A percentile compares a stretch with the other conserved stretches of the same genome.
phyloP scores from a whole-genome alignment of 2,888 invertebrate species.

The Netelia melanura region DNA sequence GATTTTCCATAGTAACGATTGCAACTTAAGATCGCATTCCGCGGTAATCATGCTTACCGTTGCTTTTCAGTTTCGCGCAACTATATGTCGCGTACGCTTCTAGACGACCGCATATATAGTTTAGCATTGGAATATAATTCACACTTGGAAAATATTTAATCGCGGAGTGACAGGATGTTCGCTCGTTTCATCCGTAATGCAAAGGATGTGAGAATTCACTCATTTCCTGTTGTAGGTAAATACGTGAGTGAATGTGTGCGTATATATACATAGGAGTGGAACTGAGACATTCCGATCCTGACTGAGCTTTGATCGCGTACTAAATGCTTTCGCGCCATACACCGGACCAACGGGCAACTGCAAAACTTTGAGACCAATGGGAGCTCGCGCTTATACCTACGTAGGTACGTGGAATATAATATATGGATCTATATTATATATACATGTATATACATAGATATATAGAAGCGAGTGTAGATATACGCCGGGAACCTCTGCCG shows the following conservation, averaged over 20 bases:
- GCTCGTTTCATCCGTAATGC: slow-evolving; percentile 40
- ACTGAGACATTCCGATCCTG: slow-evolving; percentile 45
- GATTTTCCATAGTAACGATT: too few relatives aligned
- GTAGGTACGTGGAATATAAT: slow-evolving; percentile 3
- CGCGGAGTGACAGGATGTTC: slow-evolving; percentile 67
- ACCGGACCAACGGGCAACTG: slow-evolving; percentile 25
- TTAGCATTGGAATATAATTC: slow-evolving; percentile 1
- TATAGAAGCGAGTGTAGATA: slow-evolving; percentile 1
- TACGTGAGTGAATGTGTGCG: slow-evolving; percentile 13
- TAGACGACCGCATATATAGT: neutral
- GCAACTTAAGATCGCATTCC: too few relatives aligned
- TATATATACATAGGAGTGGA: slow-evolving; percentile 38
- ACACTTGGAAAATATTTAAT: slow-evolving; percentile 67
- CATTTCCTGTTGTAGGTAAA: neutral
- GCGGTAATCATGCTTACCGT: neutral
- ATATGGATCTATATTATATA: neutral
- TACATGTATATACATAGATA: slow-evolving; percentile 9
- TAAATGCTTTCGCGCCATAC: neutral
- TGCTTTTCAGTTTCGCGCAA: neutral
- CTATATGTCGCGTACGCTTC: neutral
- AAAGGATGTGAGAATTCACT: slow-evolving; percentile 40
- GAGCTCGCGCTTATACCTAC: slow-evolving; percentile 22
- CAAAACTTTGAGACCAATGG: slow-evolving; percentile 44
- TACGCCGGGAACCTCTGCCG: slow-evolving; percentile 42
- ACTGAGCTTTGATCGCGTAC: slow-evolving; percentile 47